Conservation (phyloP, 1,140 invertebrate genomes). For the Leucophenga varia region DNA sequence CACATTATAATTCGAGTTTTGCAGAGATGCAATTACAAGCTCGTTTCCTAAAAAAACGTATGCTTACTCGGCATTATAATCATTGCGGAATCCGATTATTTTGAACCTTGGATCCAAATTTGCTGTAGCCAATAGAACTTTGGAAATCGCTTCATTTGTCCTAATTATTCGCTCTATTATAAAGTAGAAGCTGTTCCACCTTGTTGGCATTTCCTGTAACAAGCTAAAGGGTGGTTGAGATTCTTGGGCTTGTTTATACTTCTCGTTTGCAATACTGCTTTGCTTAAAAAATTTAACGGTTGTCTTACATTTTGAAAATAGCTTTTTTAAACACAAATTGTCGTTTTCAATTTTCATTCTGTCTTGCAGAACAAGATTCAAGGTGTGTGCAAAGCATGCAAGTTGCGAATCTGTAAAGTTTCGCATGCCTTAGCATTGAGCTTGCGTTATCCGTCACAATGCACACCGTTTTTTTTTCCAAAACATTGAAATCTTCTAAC, state of each 20-base stretch:
- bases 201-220: neutral
- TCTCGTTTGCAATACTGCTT: neutral
- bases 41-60: too few species aligned
- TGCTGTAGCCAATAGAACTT: neutral
- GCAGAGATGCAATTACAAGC: too few species aligned
- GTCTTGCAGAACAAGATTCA: too few species aligned
- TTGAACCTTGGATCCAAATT: neutral
- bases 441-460: too few species aligned
- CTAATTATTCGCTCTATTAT: neutral
- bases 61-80: too few species aligned
- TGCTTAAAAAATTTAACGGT: neutral
- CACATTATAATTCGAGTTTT: too few species aligned
- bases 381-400: too few species aligned
- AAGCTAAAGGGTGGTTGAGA: neutral
- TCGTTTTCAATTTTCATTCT: too few species aligned
- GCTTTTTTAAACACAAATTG: neutral
- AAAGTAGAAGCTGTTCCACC: too few species aligned
- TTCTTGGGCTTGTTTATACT: neutral
- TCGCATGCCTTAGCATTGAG: neutral
- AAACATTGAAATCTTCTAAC: neutral
- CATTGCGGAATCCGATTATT: neutral
- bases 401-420: too few species aligned
- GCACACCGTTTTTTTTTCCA: neutral
- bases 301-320: neutral
- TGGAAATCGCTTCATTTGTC: neutral